Base-by-base conservation (phyloP, 2,113 vertebrate genomes). In the Hiodon alosoides region DNA sequence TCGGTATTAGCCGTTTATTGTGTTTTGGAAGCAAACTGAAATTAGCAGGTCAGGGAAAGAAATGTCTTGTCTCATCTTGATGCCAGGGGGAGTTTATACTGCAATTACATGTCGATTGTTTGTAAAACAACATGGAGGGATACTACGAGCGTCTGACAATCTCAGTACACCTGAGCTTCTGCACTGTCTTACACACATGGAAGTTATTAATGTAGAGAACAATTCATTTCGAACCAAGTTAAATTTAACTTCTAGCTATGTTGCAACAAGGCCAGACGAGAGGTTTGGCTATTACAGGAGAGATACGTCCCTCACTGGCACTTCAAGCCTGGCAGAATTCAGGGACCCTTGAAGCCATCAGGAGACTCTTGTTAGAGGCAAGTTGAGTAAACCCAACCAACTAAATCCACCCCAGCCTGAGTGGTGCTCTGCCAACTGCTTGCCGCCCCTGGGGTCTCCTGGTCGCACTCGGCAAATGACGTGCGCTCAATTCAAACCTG, bases 41-140 rank as follows among this genome's bases (percentile, higher is more conserved):
- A 71, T 71, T 17, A 76, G 52, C 51, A 66, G 68, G 8, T 51
- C 58, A 14, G 9, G 57, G 58, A 65, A 65, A 65, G 9, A 13
- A 46, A 58, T 57, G 3, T 51, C 10, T 61, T 62, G 46, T 65
- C 68, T 65, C 57, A 71, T 55, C 60, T 64, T 61, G 48, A 72
- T 50, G 71, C 61, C 54, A 76, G 60, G 52, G 16, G 11, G 53
- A 48, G 60, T 66, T 76, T 64, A 76, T 70, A 64, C 46, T 55
- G 31, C 53, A 64, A 62, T 62, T 64, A 70, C 61, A 64, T 3
- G 16, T 54, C 13, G 61, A 55, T 59, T 48, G 62, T 62, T 46
- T 8, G 58, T 68, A 50, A 14, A 50, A 16, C 10, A 31, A 71
- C 16, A 48, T 10, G 50, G 6, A 57, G 17, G 58, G 58, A 62